Percentiles rank a stretch among this genome's conserved stretches.
Evolutionary conservation across 2,113 vertebrate species (phyloP).

Genomic region (Rynchops niger): DNA sequence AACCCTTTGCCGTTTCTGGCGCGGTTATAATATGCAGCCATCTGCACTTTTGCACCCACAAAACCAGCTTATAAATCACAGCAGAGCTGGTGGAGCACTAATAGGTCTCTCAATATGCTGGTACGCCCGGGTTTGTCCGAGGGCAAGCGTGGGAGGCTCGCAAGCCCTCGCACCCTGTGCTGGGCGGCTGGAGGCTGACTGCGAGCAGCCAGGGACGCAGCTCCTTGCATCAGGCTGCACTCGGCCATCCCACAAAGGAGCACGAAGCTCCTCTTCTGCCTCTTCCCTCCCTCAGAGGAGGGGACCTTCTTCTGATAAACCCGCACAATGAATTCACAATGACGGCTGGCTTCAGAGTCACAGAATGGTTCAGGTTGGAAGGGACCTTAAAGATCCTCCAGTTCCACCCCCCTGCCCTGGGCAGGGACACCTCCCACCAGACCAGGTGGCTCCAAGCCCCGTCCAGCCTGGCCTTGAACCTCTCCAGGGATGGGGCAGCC

Average conservation of each 20-base stretch:
- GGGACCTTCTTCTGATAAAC: neutral
- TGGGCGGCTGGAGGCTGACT: neutral
- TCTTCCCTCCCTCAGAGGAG: neutral
- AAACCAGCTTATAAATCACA: neutral
- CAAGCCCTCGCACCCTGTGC: rapidly evolving
- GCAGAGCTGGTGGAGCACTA: neutral
- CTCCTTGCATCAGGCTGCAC: neutral
- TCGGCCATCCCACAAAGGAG: neutral
- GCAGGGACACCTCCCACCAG: neutral
- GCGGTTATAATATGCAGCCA: neutral
- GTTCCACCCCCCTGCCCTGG: neutral
- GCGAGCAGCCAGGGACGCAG: rapidly evolving
- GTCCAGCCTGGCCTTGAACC: neutral
- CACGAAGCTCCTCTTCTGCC: neutral
- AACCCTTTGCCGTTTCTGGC: rapidly evolving
- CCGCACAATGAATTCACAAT: neutral
- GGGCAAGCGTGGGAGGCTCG: neutral
- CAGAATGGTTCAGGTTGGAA: neutral
- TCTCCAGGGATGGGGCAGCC: neutral
- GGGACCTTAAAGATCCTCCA: neutral
- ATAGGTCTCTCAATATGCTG: neutral
- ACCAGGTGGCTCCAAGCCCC: neutral
- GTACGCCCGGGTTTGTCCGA: neutral
- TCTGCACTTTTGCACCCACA: neutral
- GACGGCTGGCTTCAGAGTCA: neutral